Evolutionary conservation across 2,113 vertebrate species (phyloP), one percentile per base, ranked within the genome.

Genomic region (Triplophysa dalaica): DNA sequence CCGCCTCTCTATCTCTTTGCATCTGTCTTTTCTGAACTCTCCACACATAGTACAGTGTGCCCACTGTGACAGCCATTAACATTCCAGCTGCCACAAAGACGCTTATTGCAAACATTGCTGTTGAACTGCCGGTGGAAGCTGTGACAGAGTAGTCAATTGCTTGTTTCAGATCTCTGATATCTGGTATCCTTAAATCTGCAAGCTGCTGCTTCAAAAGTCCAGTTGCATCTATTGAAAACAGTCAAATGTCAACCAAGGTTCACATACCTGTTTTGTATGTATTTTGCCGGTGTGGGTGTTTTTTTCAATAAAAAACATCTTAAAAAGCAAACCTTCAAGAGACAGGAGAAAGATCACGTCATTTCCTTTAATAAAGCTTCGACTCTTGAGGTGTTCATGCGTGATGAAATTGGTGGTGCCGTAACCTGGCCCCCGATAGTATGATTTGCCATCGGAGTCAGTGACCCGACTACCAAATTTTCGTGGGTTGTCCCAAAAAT

Each of bases 301-400:
- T 50, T 16, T 16, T 6, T 4, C 19, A 6, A 54, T 6, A 16
- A 54, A 6, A 13, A 52, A 6, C 16, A 17, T 54, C 6, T 58
- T 5, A 19, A 21, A 54, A n/a, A 10, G 58, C 50, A 56, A 88
- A 97, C 95, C 95, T 89, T 97, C 93, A 60, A 94, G 33, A 21
- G 94, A 94, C 80, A 96, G 58, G 65, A 96, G 92, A 70, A 96
- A 89, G 84, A 89, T 95, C 84, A 89, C 88, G 13, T 94, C 63
- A 1, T 93, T 86, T 69, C 93, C 94, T 88, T 96, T 97, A 75
- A 96, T 92, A 85, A 93, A 98, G 67, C 94, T 78, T 58, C 92
- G 93, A 79, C 93, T 95, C 82, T 56, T 90, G 80, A 97, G 87
- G 68, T 93, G 92, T 61, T 86, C 13, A 11, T 93, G 89, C 62